Percentiles rank a stretch among this genome's conserved stretches.
Evolutionary conservation across 2,888 invertebrate genomes (phyloP).

Genomic region (Aleiodes alternator): DNA sequence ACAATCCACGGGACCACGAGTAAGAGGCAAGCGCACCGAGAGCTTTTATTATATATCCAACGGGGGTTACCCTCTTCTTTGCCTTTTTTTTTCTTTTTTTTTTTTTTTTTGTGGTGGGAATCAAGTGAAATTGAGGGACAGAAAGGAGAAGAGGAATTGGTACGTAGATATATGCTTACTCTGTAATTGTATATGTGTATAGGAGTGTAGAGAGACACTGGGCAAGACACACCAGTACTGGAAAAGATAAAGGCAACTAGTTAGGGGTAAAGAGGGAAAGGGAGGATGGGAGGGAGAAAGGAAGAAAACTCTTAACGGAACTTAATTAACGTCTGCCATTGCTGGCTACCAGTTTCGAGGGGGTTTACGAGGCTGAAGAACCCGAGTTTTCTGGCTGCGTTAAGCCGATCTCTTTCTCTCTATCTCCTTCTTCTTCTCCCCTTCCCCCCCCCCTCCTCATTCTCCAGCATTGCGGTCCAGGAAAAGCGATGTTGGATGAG

Average conservation of each 20-base stretch:
- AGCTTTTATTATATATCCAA: conserved; percentile 21
- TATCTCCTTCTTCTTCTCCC: too few relatives aligned
- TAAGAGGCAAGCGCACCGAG: conserved; percentile 32
- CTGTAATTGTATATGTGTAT: conserved; percentile 6
- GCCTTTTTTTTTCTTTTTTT: conserved; percentile 54
- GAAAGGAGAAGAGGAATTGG: conserved; percentile 44
- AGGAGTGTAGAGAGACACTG: conserved; percentile 12
- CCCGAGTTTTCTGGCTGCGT: conserved; percentile 35
- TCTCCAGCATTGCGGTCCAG: conserved; percentile 21
- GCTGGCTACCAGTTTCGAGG: conserved; percentile 56
- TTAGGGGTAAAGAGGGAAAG: neutral
- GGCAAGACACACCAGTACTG: conserved; percentile 16
- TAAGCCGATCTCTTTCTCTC: conserved; percentile 15
- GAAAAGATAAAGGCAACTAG: conserved; percentile 34
- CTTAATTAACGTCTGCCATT: conserved; percentile 71
- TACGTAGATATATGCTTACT: conserved; percentile 16
- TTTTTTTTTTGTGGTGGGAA: conserved; percentile 59
- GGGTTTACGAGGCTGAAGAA: conserved; percentile 61
- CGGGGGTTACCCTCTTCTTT: conserved; percentile 47
- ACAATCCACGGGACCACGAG: conserved; percentile 65
- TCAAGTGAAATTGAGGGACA: conserved; percentile 52
- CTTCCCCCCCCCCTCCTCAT: too few relatives aligned
- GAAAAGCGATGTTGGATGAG: conserved; percentile 40
- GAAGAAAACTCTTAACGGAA: conserved; percentile 66
- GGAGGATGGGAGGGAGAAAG: neutral